Evolutionary conservation across 2,797 vertebrate species (phyloP).

Genomic region (Catamblyrhynchus diadema): DNA sequence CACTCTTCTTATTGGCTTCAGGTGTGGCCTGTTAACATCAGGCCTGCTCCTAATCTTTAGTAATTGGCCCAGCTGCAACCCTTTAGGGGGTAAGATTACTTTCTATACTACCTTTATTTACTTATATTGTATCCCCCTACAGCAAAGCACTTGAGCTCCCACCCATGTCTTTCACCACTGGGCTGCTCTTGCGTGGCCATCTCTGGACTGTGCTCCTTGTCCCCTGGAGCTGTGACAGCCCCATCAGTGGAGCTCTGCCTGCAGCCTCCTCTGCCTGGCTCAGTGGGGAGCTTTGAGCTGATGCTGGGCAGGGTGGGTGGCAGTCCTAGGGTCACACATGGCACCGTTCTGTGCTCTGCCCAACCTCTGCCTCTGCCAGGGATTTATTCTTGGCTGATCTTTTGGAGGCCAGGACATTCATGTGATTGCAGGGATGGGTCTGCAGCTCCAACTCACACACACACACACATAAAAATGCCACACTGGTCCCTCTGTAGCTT

Average conservation of each 20-base stretch:
- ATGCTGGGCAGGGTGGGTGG: rapidly evolving
- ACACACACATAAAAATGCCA: neutral
- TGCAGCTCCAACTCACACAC: neutral
- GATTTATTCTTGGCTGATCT: neutral
- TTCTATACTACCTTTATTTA: too few species aligned
- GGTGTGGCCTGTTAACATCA: too few species aligned
- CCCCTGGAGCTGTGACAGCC: neutral
- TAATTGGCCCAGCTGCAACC: too few species aligned
- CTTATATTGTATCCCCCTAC: too few species aligned
- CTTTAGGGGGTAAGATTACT: too few species aligned
- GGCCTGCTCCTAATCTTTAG: too few species aligned
- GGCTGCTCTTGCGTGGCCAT: neutral
- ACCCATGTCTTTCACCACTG: rapidly evolving
- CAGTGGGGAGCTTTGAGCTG: neutral
- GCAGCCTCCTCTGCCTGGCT: neutral
- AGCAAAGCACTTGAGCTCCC: neutral
- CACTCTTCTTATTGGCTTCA: too few species aligned
- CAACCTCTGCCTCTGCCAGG: neutral
- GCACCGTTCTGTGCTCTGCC: rapidly evolving
- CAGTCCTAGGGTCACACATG: neutral
- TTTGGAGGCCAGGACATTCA: too few species aligned
- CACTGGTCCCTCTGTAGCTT: neutral
- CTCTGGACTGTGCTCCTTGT: neutral
- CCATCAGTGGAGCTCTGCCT: neutral
- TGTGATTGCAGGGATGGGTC: neutral